A percentile compares a stretch with the other conserved stretches of the same genome.
Evolutionary conservation across 92 coral and sea anemone genomes (phyloP).

Genomic region (Desmophyllum pertusum): DNA sequence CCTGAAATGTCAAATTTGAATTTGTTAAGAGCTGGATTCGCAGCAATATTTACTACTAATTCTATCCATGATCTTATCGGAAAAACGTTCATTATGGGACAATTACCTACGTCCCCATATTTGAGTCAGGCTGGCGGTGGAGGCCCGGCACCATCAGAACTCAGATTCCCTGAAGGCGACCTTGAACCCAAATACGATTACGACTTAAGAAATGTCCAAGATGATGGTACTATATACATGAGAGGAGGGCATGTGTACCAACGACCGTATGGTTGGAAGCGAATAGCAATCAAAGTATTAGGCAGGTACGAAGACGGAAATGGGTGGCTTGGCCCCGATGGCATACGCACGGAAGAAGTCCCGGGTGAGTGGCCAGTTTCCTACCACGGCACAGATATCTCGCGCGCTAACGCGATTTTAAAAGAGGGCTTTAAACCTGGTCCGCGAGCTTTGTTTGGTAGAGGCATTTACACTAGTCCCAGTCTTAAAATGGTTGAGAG

Average conservation of each 20-base stretch:
- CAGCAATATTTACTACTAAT: not conserved
- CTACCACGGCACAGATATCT: not conserved
- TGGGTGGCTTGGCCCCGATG: too few relatives aligned
- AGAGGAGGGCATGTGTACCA: conserved; percentile 42
- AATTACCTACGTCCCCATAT: not conserved
- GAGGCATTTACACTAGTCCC: conserved; percentile 61
- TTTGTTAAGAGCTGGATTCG: not conserved
- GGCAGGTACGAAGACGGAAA: conserved; percentile 47
- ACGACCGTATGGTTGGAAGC: conserved; percentile 60
- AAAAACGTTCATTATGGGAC: not conserved
- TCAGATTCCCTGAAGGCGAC: conserved; percentile 7
- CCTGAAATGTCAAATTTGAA: not conserved
- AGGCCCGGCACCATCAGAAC: too few relatives aligned
- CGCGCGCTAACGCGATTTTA: not conserved
- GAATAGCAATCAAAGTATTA: conserved; percentile 55
- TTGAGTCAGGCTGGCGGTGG: too few relatives aligned
- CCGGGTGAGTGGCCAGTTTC: not conserved
- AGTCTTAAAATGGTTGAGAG: conserved; percentile 40
- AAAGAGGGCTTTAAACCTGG: not conserved
- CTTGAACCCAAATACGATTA: conserved; percentile 43
- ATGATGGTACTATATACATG: conserved; percentile 58
- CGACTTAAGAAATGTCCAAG: conserved; percentile 45
- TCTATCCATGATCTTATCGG: not conserved
- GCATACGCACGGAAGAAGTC: not conserved
- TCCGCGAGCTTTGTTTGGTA: conserved; percentile 9